These are phyloP conservation scores for Epiblema foenella DNA, from an alignment of 2,888 invertebrate species.

Conservation along the genomic window DNA sequence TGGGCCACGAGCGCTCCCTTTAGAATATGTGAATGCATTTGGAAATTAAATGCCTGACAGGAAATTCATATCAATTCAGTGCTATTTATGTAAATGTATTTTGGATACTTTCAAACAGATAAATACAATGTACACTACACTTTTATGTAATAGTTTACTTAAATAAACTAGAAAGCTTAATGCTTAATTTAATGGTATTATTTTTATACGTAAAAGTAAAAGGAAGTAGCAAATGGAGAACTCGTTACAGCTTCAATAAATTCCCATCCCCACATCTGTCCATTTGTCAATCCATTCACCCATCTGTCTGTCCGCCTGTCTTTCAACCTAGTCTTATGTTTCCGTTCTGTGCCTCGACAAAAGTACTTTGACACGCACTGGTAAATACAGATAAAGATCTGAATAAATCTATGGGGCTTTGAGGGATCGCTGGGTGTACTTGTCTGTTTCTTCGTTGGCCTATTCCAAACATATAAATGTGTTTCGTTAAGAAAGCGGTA, in stretches of 20 bases:
- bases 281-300: conserved; percentile 21
- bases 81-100: too few species aligned
- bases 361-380: background rate
- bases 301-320: conserved; percentile 11
- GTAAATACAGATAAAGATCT: conserved; percentile 7
- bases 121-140: too few species aligned
- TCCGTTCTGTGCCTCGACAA: conserved; percentile 9
- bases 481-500: conserved; percentile 11
- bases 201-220: background rate
- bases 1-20: too few species aligned
- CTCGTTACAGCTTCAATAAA: conserved; percentile 5
- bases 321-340: conserved; percentile 8
- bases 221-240: background rate
- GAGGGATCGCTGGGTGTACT: background rate
- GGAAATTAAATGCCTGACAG: too few species aligned
- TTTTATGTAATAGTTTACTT: too few species aligned
- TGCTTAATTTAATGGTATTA: background rate
- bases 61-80: too few species aligned
- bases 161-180: too few species aligned
- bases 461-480: background rate
- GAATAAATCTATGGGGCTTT: conserved; percentile 10
- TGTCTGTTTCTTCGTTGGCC: background rate
- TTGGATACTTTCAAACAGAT: too few species aligned
- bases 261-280: conserved; percentile 2
- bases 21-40: too few species aligned